These are phyloP conservation scores for Campoplex capitator DNA, from an alignment of 2,888 invertebrate species.

Conservation along the genomic window DNA sequence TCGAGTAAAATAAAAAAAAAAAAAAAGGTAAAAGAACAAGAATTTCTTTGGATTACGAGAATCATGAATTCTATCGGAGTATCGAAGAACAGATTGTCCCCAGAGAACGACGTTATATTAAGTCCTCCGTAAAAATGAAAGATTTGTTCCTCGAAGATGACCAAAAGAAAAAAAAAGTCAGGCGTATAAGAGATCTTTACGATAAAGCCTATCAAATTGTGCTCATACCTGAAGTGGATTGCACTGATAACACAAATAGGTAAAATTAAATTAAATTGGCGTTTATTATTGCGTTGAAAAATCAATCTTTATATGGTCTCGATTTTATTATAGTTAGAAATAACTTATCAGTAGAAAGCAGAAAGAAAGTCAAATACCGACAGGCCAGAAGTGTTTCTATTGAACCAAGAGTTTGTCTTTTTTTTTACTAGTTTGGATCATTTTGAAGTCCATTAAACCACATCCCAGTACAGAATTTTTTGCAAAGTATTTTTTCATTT, in stretches of 20 bases:
- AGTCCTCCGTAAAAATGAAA: slow-evolving; percentile 33
- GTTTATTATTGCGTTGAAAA: no score
- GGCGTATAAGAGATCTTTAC: slow-evolving; percentile 51
- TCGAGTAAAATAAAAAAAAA: slow-evolving; percentile 53
- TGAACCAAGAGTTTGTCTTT: no score
- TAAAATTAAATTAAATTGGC: neutral
- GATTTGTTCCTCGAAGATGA: slow-evolving; percentile 31
- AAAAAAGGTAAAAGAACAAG: slow-evolving; percentile 66
- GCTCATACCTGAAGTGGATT: neutral
- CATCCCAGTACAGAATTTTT: neutral
- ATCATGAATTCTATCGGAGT: slow-evolving; percentile 68
- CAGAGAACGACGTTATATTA: slow-evolving; percentile 57
- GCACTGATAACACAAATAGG: neutral
- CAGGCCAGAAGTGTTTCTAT: no score
- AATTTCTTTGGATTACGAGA: slow-evolving; percentile 74
- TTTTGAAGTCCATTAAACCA: neutral
- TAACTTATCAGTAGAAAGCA: no score
- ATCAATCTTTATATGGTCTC: no score
- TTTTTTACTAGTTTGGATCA: neutral
- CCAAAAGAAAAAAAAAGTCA: slow-evolving; percentile 7
- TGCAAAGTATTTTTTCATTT: neutral
- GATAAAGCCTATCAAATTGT: slow-evolving; percentile 28
- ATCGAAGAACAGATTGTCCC: slow-evolving; percentile 69
- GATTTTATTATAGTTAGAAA: no score
- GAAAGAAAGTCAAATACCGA: no score